Base-by-base conservation (phyloP, 2,888 invertebrate genomes). In the Thymelicus sylvestris region DNA sequence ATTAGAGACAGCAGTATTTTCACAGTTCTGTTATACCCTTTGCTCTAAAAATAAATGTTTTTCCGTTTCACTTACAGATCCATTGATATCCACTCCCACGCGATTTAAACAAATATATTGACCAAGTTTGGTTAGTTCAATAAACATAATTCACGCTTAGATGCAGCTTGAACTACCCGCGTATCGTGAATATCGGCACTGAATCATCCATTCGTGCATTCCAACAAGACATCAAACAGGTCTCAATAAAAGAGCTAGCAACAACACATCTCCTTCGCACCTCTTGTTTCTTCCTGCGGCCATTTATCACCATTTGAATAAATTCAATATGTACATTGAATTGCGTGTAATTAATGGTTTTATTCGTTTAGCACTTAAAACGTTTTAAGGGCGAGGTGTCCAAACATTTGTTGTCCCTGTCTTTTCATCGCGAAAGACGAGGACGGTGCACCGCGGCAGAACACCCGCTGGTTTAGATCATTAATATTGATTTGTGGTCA, bases 401-500 rank as follows among this genome's bases (percentile, higher is more conserved):
- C 91, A 92, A 93, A 92, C 87, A 91, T 86, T 78, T 66, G 66
- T 75, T 74, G 78, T 90, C 90, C 79, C 80, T 78, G 75, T 90
- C 84, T 75, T 74, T 64, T 69, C 41, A 71, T 67, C 78, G 73
- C 44, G 77, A 74, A 76, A 60, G 84, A 87, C 71, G 79, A 81
- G 80, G 88, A 92, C 73, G 75, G 77, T 68, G 71, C 75, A 83
- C 78, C 78, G 78, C 77, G 79, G 78, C 82, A 84, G 91, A 85
- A 89, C 93, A 84, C 93, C 92, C 91, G 93, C 92, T 92, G 93
- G 79, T 77, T 88, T 80, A 82, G 87, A 92, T 94, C 94, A 94
- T 94, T 94, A 94, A 94, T 94, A 94, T 93, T 94, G 94, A 94
- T 94, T 94, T 94, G 94, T 94, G 94, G 94, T 94, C 93, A 94